Evolutionary conservation across 2,888 invertebrate species (phyloP), one percentile per base, ranked within the genome.

Genomic region (Aspidiotus destructor): DNA sequence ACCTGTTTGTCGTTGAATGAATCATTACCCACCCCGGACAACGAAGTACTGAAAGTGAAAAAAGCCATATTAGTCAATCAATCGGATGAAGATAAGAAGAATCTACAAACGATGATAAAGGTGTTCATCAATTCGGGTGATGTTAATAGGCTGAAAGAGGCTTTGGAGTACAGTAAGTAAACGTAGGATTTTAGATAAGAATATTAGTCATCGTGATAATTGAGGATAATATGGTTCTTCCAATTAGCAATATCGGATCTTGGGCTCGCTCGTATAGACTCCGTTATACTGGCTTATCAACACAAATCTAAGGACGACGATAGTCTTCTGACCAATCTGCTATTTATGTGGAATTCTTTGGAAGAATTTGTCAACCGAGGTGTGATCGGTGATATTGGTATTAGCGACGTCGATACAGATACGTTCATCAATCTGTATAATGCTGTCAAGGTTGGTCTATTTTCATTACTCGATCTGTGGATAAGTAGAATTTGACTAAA

Each of bases 371-470:
- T 87, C 0, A 76, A 79, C 13, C 76, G 76, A 75, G 85, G 83
- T 72, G 84, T 82, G 79, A 84, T 91, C 7, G 80, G 82, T 15
- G 86, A 88, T 74, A 80, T 94, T 41, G 96, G 96, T 44, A 84
- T 95, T 52, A 89, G 93, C 2, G 95, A 96, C 78, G 82, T 95
- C n/a, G 92, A 92, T 73, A 89, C 89, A 41, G 83, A 84, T 0
- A 84, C 86, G 16, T 86, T 97, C 53, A 83, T 86, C 42, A 81
- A 85, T 68, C 79, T 96, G 1, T 86, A 90, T 78, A 83, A 84
- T 60, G 86, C 86, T 83, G 87, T 91, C 0, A 81, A 81, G 75
- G 84, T 84, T 75, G 75, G 74, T 41, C 55, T 41, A 16, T 48
- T 42, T 17, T 41, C 2, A 16, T 57, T 15, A 57, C 11, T 3